Base-by-base conservation (phyloP, 1,140 invertebrate genomes). In the Penaeus vannamei region DNA sequence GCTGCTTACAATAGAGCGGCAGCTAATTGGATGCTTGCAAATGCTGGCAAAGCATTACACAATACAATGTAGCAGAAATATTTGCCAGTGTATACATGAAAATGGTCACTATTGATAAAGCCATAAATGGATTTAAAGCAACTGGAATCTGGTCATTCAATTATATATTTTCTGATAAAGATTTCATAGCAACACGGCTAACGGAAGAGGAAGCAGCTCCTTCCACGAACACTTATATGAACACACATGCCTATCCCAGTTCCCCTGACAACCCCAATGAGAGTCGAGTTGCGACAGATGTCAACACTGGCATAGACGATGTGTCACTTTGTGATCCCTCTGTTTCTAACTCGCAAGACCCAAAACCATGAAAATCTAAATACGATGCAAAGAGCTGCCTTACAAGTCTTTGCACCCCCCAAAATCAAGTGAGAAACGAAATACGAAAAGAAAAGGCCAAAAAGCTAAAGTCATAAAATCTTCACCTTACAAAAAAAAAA, bases 101-200 rank as follows among this genome's bases (percentile, higher is more conserved):
- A 91, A 91, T 91, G 86, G 92, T 92, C 76, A 92, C 91, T 84
- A 92, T 93, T 66, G 90, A 92, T 91, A 93, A 92, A 91, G 92
- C 91, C 53, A 86, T 92, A 59, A 92, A 92, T 91, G 92, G 92
- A 26, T 93, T 93, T 90, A 89, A 90, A 91, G 90, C 66, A 72
- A 92, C 92, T 84, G 93, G 92, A 61, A 92, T 94, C 89, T 93
- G 92, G 90, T 92, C 93, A 42, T 60, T 92, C 20, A 93, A 93
- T 91, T 90, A 90, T 69, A 90, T 93, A 84, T 93, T 93, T 92
- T 83, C 81, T 86, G 92, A 93, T 53, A 89, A 88, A 80, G 92
- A 93, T 36, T 79, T 85, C 59, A 42, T 85, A 53, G 61, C 84
- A 62, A 29, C 85, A 86, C 8, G 61, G 14, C 62, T 79, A 77